Percentiles rank a stretch among this genome's conserved stretches.
Conservation (phyloP, 2,888 invertebrate species). For the Priapulus caudatus region DNA sequence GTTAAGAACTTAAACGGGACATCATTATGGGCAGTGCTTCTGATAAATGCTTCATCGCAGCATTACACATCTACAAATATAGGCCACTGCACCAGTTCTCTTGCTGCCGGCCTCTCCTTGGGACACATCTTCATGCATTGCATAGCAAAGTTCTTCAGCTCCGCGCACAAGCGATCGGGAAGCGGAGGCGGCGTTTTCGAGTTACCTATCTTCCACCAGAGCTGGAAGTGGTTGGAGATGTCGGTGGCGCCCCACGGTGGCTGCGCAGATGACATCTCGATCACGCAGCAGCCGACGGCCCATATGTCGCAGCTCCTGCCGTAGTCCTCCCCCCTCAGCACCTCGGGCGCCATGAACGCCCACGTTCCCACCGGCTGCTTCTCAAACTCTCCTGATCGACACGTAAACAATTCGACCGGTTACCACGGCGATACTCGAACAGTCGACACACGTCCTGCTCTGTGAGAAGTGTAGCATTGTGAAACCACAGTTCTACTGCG, state of each 20-base stretch:
- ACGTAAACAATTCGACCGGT: too few relatives aligned
- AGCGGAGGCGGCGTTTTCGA: neutral
- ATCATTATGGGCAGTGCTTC: too few relatives aligned
- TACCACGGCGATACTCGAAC: too few relatives aligned
- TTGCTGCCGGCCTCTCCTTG: neutral
- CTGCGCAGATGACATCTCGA: conserved; percentile 42
- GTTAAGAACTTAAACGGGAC: too few relatives aligned
- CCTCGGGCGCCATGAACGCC: conserved; percentile 45
- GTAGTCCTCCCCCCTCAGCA: conserved; percentile 41
- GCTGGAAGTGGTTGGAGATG: conserved; percentile 41
- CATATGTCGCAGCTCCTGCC: conserved; percentile 43
- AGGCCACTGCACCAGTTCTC: neutral
- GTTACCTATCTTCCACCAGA: conserved; percentile 38
- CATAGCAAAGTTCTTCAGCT: neutral
- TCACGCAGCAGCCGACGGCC: conserved; percentile 42
- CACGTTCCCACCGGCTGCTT: conserved; percentile 42
- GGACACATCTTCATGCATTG: neutral
- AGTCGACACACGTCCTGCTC: too few relatives aligned
- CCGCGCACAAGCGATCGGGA: neutral
- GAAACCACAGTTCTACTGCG: too few relatives aligned
- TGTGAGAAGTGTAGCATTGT: too few relatives aligned
- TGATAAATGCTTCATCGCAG: too few relatives aligned
- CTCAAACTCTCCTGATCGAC: conserved; percentile 40
- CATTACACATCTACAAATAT: too few relatives aligned
- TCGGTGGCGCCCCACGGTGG: conserved; percentile 42